Conservation (phyloP, 2,113 vertebrate genomes). For the Caranx ignobilis region DNA sequence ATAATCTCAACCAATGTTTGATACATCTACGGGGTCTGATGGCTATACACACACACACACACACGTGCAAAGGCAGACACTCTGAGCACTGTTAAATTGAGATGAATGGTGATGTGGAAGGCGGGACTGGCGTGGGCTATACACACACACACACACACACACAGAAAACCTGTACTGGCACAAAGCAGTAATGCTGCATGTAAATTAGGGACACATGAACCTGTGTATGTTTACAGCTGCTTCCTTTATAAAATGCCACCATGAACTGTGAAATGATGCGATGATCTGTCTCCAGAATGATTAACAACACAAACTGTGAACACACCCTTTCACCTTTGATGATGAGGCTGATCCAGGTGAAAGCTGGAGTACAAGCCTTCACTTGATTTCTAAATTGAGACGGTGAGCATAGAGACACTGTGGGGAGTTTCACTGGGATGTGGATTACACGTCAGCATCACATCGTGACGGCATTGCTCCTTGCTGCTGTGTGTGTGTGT, state of each 20-base stretch:
- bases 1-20: constrained; percentile 86
- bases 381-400: neutral
- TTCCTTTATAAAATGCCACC: neutral
- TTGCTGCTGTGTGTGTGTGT: too few species aligned
- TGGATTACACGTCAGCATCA: too few species aligned
- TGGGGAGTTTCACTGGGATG: too few species aligned
- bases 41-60: constrained; percentile 70
- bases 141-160: constrained; percentile 53
- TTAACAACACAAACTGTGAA: neutral
- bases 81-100: constrained; percentile 82
- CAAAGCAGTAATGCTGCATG: too few species aligned
- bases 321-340: neutral
- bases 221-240: neutral
- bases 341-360: neutral
- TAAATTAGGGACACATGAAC: neutral
- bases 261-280: neutral
- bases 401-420: neutral
- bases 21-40: constrained; percentile 83
- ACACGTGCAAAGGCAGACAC: constrained; percentile 68
- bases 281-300: neutral
- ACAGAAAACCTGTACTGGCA: neutral
- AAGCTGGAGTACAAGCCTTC: neutral
- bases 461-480: too few species aligned
- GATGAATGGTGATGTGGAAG: constrained; percentile 83
- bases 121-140: constrained; percentile 39